These are phyloP conservation scores for Cheilosia urbana DNA, from an alignment of 2,888 invertebrate species.

Conservation along the genomic window DNA sequence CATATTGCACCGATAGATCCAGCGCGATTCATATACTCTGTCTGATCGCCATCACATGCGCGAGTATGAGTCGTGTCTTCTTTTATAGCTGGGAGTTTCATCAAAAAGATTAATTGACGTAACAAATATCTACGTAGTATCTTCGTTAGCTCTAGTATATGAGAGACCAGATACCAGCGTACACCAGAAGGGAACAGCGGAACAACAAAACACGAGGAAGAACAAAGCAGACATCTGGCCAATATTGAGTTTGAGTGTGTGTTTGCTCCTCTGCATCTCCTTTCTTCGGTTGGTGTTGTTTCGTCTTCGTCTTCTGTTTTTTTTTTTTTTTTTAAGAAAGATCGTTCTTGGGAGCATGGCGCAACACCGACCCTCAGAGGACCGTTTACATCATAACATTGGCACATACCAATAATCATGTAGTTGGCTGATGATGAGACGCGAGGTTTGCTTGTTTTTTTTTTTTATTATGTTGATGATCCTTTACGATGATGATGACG, in stretches of 20 bases:
- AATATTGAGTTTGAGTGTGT: constrained; percentile 45
- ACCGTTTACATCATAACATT: constrained; percentile 73
- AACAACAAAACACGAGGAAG: constrained; percentile 42
- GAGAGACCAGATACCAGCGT: constrained; percentile 12
- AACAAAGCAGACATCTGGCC: constrained; percentile 69
- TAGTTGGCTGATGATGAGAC: constrained; percentile 34
- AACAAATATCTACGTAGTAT: constrained; percentile 66
- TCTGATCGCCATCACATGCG: constrained; percentile 29
- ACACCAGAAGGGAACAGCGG: constrained; percentile 16
- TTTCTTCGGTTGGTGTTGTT: constrained; percentile 17
- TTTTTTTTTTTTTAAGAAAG: constrained; percentile 12
- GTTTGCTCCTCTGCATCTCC: constrained; percentile 25
- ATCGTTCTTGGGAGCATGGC: constrained; percentile 15
- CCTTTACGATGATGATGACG: constrained; percentile 66
- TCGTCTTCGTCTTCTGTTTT: not conserved
- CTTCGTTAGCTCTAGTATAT: constrained; percentile 33
- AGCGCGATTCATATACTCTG: not conserved
- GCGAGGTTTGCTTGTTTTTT: constrained; percentile 5
- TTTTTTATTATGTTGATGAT: constrained; percentile 43
- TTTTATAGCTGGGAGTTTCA: constrained; percentile 57
- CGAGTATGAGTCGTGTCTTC: constrained; percentile 54
- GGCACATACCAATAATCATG: constrained; percentile 75
- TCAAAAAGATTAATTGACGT: constrained; percentile 75
- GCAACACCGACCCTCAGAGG: constrained; percentile 22
- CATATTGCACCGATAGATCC: constrained; percentile 61